Conservation (phyloP, 2,113 vertebrate genomes). For the Caranx melampygus region DNA sequence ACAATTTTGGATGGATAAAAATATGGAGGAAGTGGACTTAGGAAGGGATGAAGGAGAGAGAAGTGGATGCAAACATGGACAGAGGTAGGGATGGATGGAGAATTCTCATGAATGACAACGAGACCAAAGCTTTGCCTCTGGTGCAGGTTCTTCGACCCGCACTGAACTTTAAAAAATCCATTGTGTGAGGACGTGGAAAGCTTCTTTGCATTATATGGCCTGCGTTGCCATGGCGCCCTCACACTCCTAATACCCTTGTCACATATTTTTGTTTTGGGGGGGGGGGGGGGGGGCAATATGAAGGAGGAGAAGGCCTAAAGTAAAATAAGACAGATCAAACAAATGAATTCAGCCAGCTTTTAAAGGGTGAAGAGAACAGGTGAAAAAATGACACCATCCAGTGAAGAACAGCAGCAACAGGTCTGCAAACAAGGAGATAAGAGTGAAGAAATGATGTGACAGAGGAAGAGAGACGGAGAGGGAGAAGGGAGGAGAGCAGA, state of each 20-base stretch:
- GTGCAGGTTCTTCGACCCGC: neutral
- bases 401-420: slow-evolving; percentile 15
- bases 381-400: neutral
- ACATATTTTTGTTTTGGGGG: slow-evolving; percentile 2
- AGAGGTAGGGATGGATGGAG: neutral
- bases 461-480: neutral
- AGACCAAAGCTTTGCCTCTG: neutral
- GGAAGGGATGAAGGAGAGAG: neutral
- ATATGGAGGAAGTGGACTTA: neutral
- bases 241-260: slow-evolving; percentile 9
- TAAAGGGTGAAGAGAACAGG: slow-evolving; percentile 10
- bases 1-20: neutral
- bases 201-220: neutral
- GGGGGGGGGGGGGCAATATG: neutral
- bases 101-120: neutral
- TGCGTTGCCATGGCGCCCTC: slow-evolving; percentile 43
- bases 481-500: neutral
- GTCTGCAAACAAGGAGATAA: slow-evolving; percentile 48
- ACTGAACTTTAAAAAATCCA: neutral
- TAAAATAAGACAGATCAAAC: slow-evolving; percentile 43
- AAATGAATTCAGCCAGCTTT: neutral
- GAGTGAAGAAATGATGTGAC: neutral
- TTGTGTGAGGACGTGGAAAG: slow-evolving; percentile 9
- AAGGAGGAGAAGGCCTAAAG: neutral
- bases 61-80: neutral